A percentile compares a stretch with the other conserved stretches of the same genome.
These are phyloP conservation scores for Danionella cerebrum DNA, from an alignment of 2,113 vertebrate species.

Conservation along the genomic window DNA sequence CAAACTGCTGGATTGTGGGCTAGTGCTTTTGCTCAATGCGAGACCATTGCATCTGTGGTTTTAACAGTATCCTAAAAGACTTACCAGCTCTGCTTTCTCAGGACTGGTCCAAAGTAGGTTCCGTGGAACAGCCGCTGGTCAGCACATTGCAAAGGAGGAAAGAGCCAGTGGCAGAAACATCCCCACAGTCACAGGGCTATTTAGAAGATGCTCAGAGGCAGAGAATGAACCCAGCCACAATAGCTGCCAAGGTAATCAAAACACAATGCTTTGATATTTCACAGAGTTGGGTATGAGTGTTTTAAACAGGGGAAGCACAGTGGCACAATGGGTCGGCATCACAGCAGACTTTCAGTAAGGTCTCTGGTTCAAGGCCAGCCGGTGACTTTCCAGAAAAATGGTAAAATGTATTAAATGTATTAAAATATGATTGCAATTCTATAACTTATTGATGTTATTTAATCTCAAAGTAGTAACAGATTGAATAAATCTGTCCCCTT, in stretches of 20 bases:
- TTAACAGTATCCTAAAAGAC: constrained; percentile 25
- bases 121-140: constrained; percentile 75
- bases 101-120: constrained; percentile 89
- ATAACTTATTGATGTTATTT: too few species aligned
- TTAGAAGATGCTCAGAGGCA: constrained; percentile 68
- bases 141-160: constrained; percentile 80
- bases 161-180: constrained; percentile 71
- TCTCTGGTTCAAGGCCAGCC: too few species aligned
- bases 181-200: constrained; percentile 52
- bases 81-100: constrained; percentile 56
- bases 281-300: too few species aligned
- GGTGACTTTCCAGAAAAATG: too few species aligned
- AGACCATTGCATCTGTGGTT: not conserved
- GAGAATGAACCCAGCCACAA: constrained; percentile 76
- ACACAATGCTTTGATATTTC: too few species aligned
- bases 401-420: too few species aligned
- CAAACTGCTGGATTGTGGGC: constrained; percentile 63
- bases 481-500: too few species aligned
- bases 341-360: too few species aligned
- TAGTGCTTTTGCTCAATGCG: constrained; percentile 31
- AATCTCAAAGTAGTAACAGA: too few species aligned
- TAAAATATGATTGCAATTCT: too few species aligned
- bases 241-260: constrained; percentile 79
- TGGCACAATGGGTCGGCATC: too few species aligned
- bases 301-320: too few species aligned